Evolutionary conservation across 2,888 invertebrate genomes (phyloP), one percentile per base, ranked within the genome.

Genomic region (Diabrotica balteata): DNA sequence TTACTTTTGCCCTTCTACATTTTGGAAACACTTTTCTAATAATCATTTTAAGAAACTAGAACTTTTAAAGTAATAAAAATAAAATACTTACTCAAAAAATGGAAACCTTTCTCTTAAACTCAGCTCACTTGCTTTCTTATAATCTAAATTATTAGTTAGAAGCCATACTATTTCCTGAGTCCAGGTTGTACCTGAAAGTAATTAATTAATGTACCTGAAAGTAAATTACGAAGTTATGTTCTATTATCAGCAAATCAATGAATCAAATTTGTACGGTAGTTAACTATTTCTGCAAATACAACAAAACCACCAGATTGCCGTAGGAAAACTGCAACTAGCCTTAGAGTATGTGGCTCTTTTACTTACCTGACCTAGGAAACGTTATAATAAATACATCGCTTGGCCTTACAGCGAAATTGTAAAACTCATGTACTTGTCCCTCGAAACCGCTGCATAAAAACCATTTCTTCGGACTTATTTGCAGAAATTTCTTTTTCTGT

Each of bases 101-200:
- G 93, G 93, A 82, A 91, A 93, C 80, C 94, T 85, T 70, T 90
- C 87, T 0, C 87, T 85, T 0, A 88, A 87, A 1, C 71, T 67
- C 60, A 86, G 84, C 22, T 85, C 84, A 44, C 72, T 85, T 0
- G 93, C 91, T 68, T 84, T 87, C 45, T 87, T 85, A 78, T 91
- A 94, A 80, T 94, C 88, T 76, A 93, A 86, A 77, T 92, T 85
- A 79, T 93, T 93, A 2, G 89, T 89, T 45, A 94, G 82, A 80
- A 94, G 84, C 94, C 94, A 94, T 2, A 93, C 89, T 76, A 94
- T 83, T 82, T 94, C 94, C 81, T 93, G 93, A 0, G 92, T 92
- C 91, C 91, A 90, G 7, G 93, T 93, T 8, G 90, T 90, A 11
- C 90, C 90, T 90, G 44, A 55, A 45, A 10, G 11, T n/a, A 17